phyloP scores from a whole-genome alignment of 2,797 vertebrate species.

The Galaxias olidus region DNA sequence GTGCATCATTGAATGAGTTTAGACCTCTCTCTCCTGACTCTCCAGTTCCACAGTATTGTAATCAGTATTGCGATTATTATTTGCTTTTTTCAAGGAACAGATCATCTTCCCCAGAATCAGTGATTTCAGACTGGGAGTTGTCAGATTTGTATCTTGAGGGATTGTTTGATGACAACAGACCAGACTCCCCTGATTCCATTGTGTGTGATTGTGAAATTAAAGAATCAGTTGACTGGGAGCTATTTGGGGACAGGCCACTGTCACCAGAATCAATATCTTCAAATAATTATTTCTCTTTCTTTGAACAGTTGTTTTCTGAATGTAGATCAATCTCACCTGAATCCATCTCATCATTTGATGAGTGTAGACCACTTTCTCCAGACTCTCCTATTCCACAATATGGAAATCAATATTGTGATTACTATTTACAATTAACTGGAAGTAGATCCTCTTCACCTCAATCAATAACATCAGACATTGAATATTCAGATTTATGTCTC shows the following conservation, averaged over 20 bases:
- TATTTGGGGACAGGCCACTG: neutral
- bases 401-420: neutral
- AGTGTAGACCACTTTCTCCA: neutral
- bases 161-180: neutral
- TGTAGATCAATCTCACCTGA: neutral
- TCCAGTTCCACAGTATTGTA: neutral
- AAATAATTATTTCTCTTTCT: neutral
- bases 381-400: neutral
- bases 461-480: neutral
- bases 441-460: neutral
- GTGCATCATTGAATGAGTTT: neutral
- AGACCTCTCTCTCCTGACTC: constrained; percentile 18
- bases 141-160: neutral
- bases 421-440: neutral
- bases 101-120: neutral
- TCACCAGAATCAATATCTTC: neutral
- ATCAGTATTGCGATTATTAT: neutral
- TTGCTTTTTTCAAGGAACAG: neutral
- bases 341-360: neutral
- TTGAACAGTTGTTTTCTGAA: neutral
- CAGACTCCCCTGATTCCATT: neutral
- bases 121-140: neutral
- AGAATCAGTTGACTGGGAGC: neutral
- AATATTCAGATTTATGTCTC: neutral
- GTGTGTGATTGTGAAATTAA: neutral